A percentile compares a stretch with the other conserved stretches of the same genome.
phyloP scores from a whole-genome alignment of 2,113 vertebrate species.

The Puma concolor region DNA sequence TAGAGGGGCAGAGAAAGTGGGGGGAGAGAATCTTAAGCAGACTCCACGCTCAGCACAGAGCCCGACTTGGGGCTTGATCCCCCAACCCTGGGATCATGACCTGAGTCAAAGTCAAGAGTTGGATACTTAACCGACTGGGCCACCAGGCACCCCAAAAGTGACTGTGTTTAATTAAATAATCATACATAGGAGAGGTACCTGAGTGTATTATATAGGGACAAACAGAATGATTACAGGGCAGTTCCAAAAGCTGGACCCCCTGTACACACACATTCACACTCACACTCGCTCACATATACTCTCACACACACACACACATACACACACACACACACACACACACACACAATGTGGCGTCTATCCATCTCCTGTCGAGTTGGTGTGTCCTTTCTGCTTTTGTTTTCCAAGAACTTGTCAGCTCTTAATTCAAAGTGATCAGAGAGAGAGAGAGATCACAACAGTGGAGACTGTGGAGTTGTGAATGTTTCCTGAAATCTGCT shows the following conservation, averaged over 20 bases:
- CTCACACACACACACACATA: no score
- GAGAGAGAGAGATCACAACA: background rate
- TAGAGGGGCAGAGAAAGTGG: no score
- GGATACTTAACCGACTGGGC: no score
- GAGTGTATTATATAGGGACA: background rate
- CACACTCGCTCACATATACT: accelerated
- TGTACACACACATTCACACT: background rate
- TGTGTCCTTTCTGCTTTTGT: background rate
- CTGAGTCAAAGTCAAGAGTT: no score
- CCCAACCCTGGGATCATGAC: no score
- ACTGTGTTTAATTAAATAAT: background rate
- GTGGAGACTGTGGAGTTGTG: background rate
- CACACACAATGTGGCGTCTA: background rate
- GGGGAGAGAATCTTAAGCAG: no score
- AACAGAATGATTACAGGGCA: background rate
- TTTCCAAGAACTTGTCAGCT: background rate
- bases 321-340: background rate
- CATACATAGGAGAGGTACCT: background rate
- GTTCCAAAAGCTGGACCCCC: background rate
- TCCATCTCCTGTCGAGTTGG: background rate
- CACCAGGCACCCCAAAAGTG: background rate
- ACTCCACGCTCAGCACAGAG: no score
- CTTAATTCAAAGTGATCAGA: background rate
- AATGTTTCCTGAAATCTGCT: background rate
- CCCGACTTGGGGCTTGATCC: no score